These are phyloP conservation scores for Bombylius major DNA, from an alignment of 2,888 invertebrate species.

Conservation along the genomic window DNA sequence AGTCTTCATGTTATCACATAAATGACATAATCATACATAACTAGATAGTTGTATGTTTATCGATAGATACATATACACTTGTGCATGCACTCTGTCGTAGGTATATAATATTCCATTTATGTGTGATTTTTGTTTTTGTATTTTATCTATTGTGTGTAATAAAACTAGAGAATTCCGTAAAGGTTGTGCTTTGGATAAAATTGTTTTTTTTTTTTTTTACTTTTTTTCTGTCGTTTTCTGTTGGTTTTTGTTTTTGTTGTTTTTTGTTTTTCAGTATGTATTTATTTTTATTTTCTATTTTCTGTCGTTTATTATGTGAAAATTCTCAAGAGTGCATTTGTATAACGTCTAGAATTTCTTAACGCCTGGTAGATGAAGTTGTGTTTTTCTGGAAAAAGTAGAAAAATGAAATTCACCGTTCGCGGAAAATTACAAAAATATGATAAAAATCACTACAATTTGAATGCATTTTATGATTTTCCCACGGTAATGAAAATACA, in stretches of 20 bases:
- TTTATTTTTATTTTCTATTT: neutral
- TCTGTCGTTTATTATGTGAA: neutral
- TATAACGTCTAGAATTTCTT: constrained; percentile 13
- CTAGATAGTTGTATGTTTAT: too few species aligned
- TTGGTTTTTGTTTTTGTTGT: too few species aligned
- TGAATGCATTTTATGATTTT: neutral
- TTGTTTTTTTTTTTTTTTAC: neutral
- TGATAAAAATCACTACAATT: neutral
- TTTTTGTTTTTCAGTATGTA: too few species aligned
- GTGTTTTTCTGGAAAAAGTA: constrained; percentile 26
- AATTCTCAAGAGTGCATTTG: neutral
- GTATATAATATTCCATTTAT: too few species aligned
- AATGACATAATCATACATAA: too few species aligned
- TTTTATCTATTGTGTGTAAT: too few species aligned
- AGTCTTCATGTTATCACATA: too few species aligned
- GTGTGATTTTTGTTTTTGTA: too few species aligned
- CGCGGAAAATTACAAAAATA: constrained; percentile 1
- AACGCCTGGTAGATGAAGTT: constrained; percentile 20
- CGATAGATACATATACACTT: too few species aligned
- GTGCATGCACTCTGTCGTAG: too few species aligned
- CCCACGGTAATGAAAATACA: neutral
- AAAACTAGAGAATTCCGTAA: neutral
- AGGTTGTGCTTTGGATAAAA: neutral
- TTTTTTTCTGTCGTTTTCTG: too few species aligned
- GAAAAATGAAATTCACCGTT: constrained; percentile 9